Percentiles rank a stretch among this genome's conserved stretches.
These are phyloP conservation scores for Dissostichus mawsoni DNA, from an alignment of 2,113 vertebrate species.

Conservation along the genomic window DNA sequence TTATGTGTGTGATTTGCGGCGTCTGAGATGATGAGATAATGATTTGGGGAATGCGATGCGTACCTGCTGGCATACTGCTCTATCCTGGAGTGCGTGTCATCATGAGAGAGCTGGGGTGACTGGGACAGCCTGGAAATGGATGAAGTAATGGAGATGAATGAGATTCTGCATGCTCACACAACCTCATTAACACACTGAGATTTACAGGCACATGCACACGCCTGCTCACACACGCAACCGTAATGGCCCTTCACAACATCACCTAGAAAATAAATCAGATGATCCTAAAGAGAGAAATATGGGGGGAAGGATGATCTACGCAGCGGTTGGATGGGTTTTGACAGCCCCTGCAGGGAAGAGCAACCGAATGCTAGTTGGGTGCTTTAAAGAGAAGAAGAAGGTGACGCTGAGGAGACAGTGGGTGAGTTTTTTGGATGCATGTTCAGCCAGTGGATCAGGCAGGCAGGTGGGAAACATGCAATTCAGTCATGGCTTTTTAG, in stretches of 20 bases:
- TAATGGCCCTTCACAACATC: constrained; percentile 43
- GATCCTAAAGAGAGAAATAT: constrained; percentile 54
- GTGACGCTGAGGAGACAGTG: constrained; percentile 31
- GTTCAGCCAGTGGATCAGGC: constrained; percentile 59
- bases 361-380: constrained; percentile 48
- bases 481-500: constrained; percentile 41
- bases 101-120: constrained; percentile 94
- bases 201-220: constrained; percentile 27
- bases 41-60: constrained; percentile 33
- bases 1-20: not conserved
- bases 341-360: constrained; percentile 52
- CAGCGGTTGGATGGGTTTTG: constrained; percentile 48
- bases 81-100: constrained; percentile 97
- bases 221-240: not conserved
- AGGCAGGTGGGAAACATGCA: constrained; percentile 77
- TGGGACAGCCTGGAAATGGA: constrained; percentile 88
- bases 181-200: constrained; percentile 45
- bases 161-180: constrained; percentile 62
- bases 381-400: constrained; percentile 33
- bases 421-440: constrained; percentile 34
- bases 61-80: constrained; percentile 97
- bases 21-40: constrained; percentile 18
- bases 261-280: constrained; percentile 63
- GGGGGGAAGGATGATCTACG: constrained; percentile 60
- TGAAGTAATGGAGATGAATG: constrained; percentile 76